Evolutionary conservation across 2,113 vertebrate species (phyloP), one percentile per base, ranked within the genome.

Genomic region (Cervus canadensis): DNA sequence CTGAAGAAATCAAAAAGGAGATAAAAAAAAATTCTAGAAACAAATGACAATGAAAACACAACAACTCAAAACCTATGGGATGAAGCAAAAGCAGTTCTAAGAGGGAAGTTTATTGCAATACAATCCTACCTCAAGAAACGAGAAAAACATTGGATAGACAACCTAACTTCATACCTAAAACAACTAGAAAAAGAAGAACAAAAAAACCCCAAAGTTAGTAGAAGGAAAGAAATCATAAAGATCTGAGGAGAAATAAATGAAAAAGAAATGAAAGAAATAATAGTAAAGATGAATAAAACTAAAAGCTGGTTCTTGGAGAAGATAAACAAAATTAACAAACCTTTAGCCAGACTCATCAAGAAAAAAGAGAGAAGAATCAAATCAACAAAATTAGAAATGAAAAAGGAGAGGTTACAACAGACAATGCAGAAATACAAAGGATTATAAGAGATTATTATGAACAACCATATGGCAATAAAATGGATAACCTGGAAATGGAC

Each of bases 161-260:
- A 71, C n/a, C n/a, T 71, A 40, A 23, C 67, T 6, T 71, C n/a
- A 71, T 40, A 40, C 5, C n/a, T 71, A 40, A 71, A 71, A 71
- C 64, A 71, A 40, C 67, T 71, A 19, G 67, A 23, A 40, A 71
- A 71, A 71, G n/a, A 71, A 71, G 19, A 71, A 40, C 64, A 40
- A 71, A 40, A 40, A 36, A 3, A 0, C 2, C 19, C 67, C n/a
- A 40, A 40, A 40, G n/a, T 40, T 71, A 40, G 10, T 12, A 71
- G n/a, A 71, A 71, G 36, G n/a, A 36, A 36, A 36, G 9, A 36
- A 71, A 11, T 71, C n/a, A 11, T 71, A 71, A 71, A 23, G 67
- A 71, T 71, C 5, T 0, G 16, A 17, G 0, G 9, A 71, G 19
- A 71, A 12, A 40, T 40, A 40, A 71, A 36, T 71, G n/a, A 67